Percentiles rank a stretch among this genome's conserved stretches.
Conservation (phyloP, 2,113 vertebrate species). For the Syngnathus typhle region DNA sequence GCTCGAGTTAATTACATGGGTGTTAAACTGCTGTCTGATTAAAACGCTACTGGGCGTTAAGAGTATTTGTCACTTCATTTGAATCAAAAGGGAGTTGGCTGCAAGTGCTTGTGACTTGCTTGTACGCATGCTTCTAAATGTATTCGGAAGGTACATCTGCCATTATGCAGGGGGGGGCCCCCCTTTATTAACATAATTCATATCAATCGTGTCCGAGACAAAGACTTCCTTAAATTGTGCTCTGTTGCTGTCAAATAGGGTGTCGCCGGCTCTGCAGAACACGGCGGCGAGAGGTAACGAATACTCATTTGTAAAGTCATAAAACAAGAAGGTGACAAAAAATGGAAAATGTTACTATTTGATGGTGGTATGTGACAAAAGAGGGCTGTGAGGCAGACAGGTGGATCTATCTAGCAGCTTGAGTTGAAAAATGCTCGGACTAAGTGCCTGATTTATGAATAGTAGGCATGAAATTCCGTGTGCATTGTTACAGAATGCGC, state of each 20-base stretch:
- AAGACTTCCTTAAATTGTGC: conserved; percentile 18
- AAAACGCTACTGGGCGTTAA: conserved; percentile 31
- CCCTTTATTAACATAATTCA: not conserved
- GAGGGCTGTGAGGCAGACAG: conserved; percentile 23
- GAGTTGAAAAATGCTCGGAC: not conserved
- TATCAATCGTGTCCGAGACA: not conserved
- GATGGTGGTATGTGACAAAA: conserved; percentile 34
- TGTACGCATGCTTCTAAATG: not conserved
- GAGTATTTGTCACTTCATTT: conserved; percentile 19
- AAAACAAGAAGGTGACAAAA: conserved; percentile 11
- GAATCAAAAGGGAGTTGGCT: conserved; percentile 1
- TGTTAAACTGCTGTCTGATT: conserved; percentile 28
- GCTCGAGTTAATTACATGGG: conserved; percentile 43
- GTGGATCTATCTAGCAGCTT: conserved; percentile 9
- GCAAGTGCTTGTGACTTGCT: not conserved
- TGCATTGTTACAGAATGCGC: no score
- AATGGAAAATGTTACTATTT: conserved; percentile 16
- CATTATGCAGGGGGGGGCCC: not conserved
- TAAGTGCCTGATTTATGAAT: not conserved
- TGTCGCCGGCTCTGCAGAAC: conserved; percentile 53
- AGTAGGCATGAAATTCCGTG: no score
- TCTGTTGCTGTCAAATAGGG: conserved; percentile 32
- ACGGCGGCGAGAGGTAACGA: conserved; percentile 61
- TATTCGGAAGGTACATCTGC: not conserved
- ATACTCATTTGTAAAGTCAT: conserved; percentile 52